A percentile compares a stretch with the other conserved stretches of the same genome.
phyloP scores from a whole-genome alignment of 2,888 invertebrate genomes.

The Capitulum mitella region DNA sequence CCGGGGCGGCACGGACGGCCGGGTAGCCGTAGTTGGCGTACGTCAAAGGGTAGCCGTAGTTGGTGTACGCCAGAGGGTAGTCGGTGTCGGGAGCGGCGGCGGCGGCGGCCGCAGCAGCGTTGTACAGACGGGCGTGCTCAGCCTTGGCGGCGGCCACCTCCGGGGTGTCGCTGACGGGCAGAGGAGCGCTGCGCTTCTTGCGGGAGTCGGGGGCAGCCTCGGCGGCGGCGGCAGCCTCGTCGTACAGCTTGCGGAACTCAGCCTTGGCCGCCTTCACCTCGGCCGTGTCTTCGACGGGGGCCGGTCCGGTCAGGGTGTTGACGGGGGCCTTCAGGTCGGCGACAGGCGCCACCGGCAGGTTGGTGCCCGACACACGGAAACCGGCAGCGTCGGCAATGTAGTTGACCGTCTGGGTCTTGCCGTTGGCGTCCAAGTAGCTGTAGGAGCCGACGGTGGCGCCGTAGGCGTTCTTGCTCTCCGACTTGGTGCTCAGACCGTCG shows the following conservation, averaged over 20 bases:
- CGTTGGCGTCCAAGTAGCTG: constrained; percentile 39
- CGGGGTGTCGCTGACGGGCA: constrained; percentile 40
- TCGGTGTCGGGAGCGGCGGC: constrained; percentile 32
- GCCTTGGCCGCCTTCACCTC: constrained; percentile 44
- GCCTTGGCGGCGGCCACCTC: constrained; percentile 44
- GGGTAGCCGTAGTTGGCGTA: background rate
- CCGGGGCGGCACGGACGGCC: background rate
- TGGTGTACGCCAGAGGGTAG: constrained; percentile 13
- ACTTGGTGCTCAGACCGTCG: constrained; percentile 57
- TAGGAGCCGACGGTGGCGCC: constrained; percentile 33
- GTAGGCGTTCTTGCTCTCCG: constrained; percentile 44
- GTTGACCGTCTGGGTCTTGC: constrained; percentile 51
- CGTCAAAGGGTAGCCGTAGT: constrained; percentile 24
- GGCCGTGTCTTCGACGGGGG: constrained; percentile 40
- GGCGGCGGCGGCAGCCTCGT: constrained; percentile 31
- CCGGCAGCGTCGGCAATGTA: constrained; percentile 44
- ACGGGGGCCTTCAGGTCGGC: constrained; percentile 34
- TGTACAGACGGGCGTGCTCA: constrained; percentile 28
- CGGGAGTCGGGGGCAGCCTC: constrained; percentile 31
- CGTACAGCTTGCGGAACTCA: constrained; percentile 27
- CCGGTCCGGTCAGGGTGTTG: constrained; percentile 42
- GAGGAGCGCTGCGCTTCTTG: constrained; percentile 31
- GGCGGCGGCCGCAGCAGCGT: constrained; percentile 30
- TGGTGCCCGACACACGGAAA: constrained; percentile 57
- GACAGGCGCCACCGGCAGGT: constrained; percentile 48